Base-by-base conservation (phyloP, 2,888 invertebrate species). In the Ormyrus rosae region DNA sequence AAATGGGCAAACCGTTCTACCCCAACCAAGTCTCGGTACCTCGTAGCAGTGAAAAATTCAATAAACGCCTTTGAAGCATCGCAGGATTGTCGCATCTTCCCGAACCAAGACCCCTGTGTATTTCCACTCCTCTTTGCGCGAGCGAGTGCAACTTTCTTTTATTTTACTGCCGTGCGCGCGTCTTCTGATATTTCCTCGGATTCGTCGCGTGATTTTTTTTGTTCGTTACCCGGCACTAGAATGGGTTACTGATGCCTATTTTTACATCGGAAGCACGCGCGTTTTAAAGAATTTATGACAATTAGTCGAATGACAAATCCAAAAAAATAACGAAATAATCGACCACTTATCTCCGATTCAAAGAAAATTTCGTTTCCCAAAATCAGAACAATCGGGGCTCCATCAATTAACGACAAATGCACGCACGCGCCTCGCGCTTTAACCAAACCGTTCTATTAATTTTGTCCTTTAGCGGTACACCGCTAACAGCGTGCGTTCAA, bases 31-130 rank as follows among this genome's bases (percentile, higher is more conserved):
- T 34, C 34, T 34, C 34, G 8, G 68, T 45, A 8, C 9, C 46
- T 10, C 10, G 3, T 34, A 34, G n/a, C 11, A 13, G 64, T 64
- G 55, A 64, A 64, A 73, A 64, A 65, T 73, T 64, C 64, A 73
- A 73, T 73, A 73, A 73, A 73, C 73, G 73, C 73, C 55, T 73
- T 73, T 73, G 72, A 34, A 73, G 50, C 69, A n/a, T n/a, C 13
- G 46, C 19, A 48, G 19, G 48, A 67, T 70, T 19, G 58, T 19
- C 58, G 55, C 19, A 8, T 10, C 7, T 10, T 56, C 60, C 9
- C 11, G 71, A 71, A 45, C 11, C 53, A 6, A 56, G 46, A 6
- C 46, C 48, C 9, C 2, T 13, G 58, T 56, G 55, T 45, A 9
- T 11, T 13, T 50, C 56, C 9, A 6, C 13, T 51, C 46, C 34